Evolutionary conservation across 64 coral and sea anemone species (phyloP), one percentile per base, ranked within the genome.

Genomic region (Trachythela sp.): DNA sequence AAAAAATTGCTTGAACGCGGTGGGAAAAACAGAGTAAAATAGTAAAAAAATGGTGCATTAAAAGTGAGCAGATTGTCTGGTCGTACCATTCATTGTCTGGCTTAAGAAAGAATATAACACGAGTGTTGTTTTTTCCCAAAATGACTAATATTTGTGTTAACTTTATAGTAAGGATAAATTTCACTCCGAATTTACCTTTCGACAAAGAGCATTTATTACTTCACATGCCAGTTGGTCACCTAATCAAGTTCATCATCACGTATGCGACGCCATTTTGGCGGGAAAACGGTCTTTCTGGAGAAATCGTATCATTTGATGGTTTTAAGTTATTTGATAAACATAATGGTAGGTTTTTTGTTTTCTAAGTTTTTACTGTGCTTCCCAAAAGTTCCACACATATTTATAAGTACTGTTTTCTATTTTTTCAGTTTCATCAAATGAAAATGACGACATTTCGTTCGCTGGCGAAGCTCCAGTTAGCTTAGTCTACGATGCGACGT

Each of bases 231-330:
- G 83, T 91, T 35, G 91, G 92, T 60, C 93, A 98, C 40, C 58
- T 98, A n/a, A 94, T 89, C 50, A 98, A 98, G 86, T 98, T 98
- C 71, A 83, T 98, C 39, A 91, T 88, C 24, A 91, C 93, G 2
- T 98, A 98, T 42, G 71, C 40, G 9, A 87, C 86, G 40, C 88
- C 93, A 1, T 98, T 98, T 84, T 98, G 95, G 95, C 89, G 95
- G 54, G 91, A 93, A 71, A 88, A 89, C 29, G 95, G 95, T 5
- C 83, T 94, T 30, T 98, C 95, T 34, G 95, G 95, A 34, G 93
- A 98, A 18, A 56, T 89, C 32, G 88, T 68, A 0, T 80, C 75
- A 29, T 80, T 80, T 80, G 75, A 80, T 18, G 33, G 34, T 37
- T 80, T 80, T 18, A 39, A 80, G 15, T 15, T 37, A 10, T 80